Conservation (phyloP, 2,888 invertebrate genomes). For the Lasiommata megera region DNA sequence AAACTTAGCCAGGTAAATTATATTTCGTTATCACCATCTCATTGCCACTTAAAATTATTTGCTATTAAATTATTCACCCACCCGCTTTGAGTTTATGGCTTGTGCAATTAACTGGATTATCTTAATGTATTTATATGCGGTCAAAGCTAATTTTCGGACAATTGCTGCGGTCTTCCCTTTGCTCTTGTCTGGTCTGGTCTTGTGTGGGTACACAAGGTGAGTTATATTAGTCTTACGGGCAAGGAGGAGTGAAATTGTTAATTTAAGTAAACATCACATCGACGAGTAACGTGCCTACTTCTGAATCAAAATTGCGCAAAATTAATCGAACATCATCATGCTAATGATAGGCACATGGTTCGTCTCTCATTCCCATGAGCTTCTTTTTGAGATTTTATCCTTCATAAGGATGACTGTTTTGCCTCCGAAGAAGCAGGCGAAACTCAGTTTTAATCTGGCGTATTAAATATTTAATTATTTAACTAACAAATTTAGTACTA, state of each 20-base stretch:
- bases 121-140: conserved; percentile 79
- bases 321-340: too few relatives aligned
- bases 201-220: conserved; percentile 40
- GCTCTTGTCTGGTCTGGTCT: conserved; percentile 36
- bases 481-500: too few relatives aligned
- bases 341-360: too few relatives aligned
- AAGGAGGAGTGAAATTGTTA: conserved; percentile 32
- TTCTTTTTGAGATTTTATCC: too few relatives aligned
- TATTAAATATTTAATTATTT: too few relatives aligned
- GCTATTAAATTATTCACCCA: not conserved
- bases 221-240: conserved; percentile 36
- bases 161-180: conserved; percentile 57
- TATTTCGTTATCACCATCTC: too few relatives aligned
- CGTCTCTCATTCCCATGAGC: too few relatives aligned
- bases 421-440: too few relatives aligned
- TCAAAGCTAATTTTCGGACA: conserved; percentile 77
- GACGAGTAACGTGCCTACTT: not conserved
- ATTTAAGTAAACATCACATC: conserved; percentile 19
- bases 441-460: too few relatives aligned
- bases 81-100: conserved; percentile 25
- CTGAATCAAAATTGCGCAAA: not conserved
- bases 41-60: too few relatives aligned
- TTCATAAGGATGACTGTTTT: too few relatives aligned
- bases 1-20: too few relatives aligned
- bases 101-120: conserved; percentile 52